A percentile compares a stretch with the other conserved stretches of the same genome.
Conservation (phyloP, 1,140 invertebrate species). For the Berghia stephanieae region DNA sequence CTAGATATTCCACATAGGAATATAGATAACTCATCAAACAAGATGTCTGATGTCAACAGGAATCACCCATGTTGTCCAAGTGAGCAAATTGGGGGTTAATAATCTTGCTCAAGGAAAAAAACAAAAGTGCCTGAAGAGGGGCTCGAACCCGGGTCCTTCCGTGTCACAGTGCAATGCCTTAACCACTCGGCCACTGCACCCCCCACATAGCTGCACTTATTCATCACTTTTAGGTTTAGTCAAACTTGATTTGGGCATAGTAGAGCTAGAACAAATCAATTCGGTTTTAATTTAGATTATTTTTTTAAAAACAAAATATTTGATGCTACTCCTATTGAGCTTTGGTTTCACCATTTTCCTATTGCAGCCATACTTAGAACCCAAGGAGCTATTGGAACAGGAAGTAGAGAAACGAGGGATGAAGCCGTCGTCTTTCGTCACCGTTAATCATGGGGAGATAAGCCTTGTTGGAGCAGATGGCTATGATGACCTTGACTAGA, state of each 20-base stretch:
- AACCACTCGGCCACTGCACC: too few species aligned
- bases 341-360: not conserved
- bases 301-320: too few species aligned
- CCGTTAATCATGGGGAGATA: slow-evolving; percentile 31
- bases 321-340: too few species aligned
- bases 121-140: too few species aligned
- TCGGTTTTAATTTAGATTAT: not conserved
- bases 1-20: too few species aligned
- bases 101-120: too few species aligned
- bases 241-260: not conserved
- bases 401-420: slow-evolving; percentile 24
- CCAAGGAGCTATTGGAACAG: slow-evolving; percentile 16
- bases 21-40: too few species aligned
- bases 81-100: too few species aligned
- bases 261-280: not conserved
- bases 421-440: slow-evolving; percentile 15
- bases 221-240: not conserved
- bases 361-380: slow-evolving; percentile 29
- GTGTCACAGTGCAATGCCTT: too few species aligned
- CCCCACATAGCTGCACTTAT: not conserved
- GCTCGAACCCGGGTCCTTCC: too few species aligned
- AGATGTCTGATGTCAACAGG: too few species aligned
- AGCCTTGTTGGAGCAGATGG: not conserved
- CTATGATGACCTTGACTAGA: slow-evolving; percentile 10
- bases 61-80: too few species aligned